phyloP scores from a whole-genome alignment of 2,888 invertebrate genomes.

The Crocallis elinguaria region DNA sequence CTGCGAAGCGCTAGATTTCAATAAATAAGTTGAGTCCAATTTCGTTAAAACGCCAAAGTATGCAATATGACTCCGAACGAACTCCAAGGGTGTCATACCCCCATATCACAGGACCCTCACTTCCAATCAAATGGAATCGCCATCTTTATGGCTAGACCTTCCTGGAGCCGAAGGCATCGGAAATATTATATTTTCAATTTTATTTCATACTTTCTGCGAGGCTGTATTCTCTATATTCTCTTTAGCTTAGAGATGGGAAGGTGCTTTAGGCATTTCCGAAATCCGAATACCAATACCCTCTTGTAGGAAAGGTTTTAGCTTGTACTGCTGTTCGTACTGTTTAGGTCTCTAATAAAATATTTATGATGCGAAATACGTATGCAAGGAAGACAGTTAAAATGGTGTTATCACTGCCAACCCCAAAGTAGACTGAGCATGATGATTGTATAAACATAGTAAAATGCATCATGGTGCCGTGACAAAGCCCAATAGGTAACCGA shows the following conservation, averaged over 20 bases:
- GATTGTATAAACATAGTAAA: no score
- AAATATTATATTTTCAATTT: constrained; percentile 37
- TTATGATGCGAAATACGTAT: no score
- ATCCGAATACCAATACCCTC: not conserved
- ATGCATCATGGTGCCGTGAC: no score
- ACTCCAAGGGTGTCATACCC: constrained; percentile 15
- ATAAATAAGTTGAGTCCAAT: constrained; percentile 5
- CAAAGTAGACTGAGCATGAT: no score
- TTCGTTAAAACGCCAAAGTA: constrained; percentile 14
- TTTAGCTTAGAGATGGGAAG: not conserved
- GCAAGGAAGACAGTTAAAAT: no score
- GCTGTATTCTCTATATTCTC: constrained; percentile 12
- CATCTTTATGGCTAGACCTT: constrained; percentile 49
- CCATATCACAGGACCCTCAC: constrained; percentile 21
- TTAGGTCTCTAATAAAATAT: no score
- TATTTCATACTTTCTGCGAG: constrained; percentile 21
- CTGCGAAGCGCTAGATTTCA: not conserved
- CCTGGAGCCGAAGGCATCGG: constrained; percentile 32
- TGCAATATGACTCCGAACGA: constrained; percentile 18
- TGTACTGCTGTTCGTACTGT: not conserved
- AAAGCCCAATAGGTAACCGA: no score
- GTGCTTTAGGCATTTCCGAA: not conserved
- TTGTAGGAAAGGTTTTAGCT: not conserved
- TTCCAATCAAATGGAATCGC: constrained; percentile 59
- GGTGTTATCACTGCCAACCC: no score